These are phyloP conservation scores for Amazona vittata DNA, from an alignment of 2,113 vertebrate species.

Conservation along the genomic window DNA sequence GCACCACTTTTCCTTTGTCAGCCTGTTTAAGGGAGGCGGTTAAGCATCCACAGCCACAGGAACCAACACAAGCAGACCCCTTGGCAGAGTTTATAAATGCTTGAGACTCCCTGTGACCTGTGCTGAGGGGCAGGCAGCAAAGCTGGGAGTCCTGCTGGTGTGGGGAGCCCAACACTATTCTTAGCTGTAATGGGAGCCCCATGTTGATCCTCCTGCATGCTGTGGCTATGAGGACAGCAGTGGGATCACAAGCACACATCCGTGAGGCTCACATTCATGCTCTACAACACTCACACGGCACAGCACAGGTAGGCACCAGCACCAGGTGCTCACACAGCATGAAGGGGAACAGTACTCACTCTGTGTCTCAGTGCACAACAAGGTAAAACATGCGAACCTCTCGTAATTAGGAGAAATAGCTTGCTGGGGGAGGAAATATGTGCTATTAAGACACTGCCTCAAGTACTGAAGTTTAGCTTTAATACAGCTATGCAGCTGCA, in stretches of 20 bases:
- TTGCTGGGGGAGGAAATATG: background rate
- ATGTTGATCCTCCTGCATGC: accelerated
- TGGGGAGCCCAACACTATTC: background rate
- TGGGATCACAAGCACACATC: accelerated
- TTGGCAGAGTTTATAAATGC: background rate
- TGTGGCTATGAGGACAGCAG: background rate
- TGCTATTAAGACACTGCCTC: background rate
- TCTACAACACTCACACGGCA: background rate
- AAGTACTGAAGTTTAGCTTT: background rate
- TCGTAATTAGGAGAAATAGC: background rate
- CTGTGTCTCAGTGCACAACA: accelerated
- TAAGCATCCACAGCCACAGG: background rate
- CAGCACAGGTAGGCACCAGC: background rate
- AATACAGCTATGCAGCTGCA: background rate
- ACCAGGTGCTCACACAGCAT: background rate
- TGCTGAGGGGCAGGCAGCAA: background rate
- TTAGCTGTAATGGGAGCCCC: background rate
- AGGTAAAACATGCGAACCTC: accelerated
- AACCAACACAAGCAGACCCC: background rate
- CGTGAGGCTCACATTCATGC: background rate
- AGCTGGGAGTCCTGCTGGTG: accelerated
- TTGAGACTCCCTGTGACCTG: background rate
- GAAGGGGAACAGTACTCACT: accelerated
- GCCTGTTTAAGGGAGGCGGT: background rate
- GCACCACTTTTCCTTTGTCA: background rate